Conservation (phyloP, 64 coral and sea anemone species). For the Orbicella faveolata region DNA sequence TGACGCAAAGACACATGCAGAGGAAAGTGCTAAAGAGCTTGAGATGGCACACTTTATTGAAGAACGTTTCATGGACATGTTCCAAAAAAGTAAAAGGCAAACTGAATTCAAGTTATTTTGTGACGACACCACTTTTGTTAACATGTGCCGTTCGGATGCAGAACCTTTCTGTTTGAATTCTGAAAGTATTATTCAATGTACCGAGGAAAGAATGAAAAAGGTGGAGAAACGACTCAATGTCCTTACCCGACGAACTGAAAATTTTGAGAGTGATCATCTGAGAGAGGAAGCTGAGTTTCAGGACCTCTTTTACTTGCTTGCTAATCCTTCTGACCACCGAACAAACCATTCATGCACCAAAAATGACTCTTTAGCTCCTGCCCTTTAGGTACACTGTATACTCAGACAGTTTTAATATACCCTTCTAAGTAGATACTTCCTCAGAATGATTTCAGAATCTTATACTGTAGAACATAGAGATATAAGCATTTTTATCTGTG, state of each 20-base stretch:
- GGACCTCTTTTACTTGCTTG: neutral
- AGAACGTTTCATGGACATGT: slow-evolving; percentile 16
- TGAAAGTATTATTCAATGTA: slow-evolving; percentile 11
- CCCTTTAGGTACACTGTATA: too few species aligned
- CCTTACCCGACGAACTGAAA: slow-evolving; percentile 26
- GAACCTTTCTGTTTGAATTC: slow-evolving; percentile 30
- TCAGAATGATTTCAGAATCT: too few species aligned
- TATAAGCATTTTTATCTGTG: too few species aligned
- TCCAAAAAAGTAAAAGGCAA: neutral
- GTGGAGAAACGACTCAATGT: neutral
- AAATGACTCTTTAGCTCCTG: too few species aligned
- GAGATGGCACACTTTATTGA: slow-evolving; percentile 62
- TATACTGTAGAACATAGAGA: too few species aligned
- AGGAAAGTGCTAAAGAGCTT: slow-evolving; percentile 37
- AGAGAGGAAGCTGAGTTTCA: neutral
- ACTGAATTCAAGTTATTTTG: slow-evolving; percentile 15
- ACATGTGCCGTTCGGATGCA: slow-evolving; percentile 24
- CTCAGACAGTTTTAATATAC: too few species aligned
- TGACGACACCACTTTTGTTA: neutral
- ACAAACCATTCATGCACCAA: neutral
- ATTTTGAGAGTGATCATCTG: neutral
- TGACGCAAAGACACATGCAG: slow-evolving; percentile 26
- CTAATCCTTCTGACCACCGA: neutral
- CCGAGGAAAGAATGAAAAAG: neutral
- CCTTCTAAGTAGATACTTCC: too few species aligned